Evolutionary conservation across 2,113 vertebrate species (phyloP), one percentile per base, ranked within the genome.

Genomic region (Microcebus lehilahytsara): DNA sequence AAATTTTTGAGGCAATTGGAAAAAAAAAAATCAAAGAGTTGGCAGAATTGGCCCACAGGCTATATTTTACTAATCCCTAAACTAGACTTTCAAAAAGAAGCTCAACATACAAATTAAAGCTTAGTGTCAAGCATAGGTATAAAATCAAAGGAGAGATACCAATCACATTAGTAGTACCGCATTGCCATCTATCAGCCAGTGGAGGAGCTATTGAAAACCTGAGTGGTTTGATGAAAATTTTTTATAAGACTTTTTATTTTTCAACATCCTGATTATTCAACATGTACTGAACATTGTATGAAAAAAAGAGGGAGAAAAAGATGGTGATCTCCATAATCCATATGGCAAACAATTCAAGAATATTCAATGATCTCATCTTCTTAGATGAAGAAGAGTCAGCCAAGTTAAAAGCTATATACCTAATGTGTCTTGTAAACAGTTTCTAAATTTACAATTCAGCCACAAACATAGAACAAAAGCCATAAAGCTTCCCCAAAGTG

Each of bases 131-230:
- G n/a, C 4, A 49, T 5, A 69, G 14, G 32, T 40, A 72, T 78
- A 56, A 89, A 83, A 2, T 91, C 46, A 85, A 92, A 89, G 27
- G 37, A 81, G 42, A 66, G 56, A 8, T 25, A 62, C 8, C n/a
- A 91, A 58, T 10, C 37, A 84, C 1, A 2, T 4, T 71, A n/a
- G 6, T 6, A 32, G 49, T 16, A 66, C 0, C 53, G 42, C 25
- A 97, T 25, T 97, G 97, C 98, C 98, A 98, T 83, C 98, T 97
- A 69, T 80, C 40, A 97, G 9, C 56, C 42, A 80, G 42, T 11
- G 4, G 37, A 95, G 75, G 42, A 62, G 95, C 60, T 85, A 89
- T 42, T 94, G 3, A 22, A 92, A 95, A 67, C 34, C 42, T 69
- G 19, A 79, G 53, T 62, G 5, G 27, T n/a, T 77, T 66, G 16